Evolutionary conservation across 1,140 invertebrate species (phyloP).

Genomic region (Tetramorium parvispinum): DNA sequence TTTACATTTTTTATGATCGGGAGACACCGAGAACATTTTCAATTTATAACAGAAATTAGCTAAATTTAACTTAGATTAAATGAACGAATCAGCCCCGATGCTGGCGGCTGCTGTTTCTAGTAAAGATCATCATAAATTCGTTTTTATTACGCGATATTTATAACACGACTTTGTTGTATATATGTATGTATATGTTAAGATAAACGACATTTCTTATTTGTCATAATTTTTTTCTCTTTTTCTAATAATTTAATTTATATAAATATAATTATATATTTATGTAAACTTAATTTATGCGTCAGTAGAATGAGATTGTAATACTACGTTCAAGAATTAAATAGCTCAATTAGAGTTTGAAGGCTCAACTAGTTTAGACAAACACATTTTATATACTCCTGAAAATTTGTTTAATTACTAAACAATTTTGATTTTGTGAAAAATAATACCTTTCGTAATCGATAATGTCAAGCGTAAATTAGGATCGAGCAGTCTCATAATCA

Average conservation of each 20-base stretch:
- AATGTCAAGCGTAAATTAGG: not conserved
- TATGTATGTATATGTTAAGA: not conserved
- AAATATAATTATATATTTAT: not conserved
- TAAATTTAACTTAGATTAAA: slow-evolving; percentile 34
- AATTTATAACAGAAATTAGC: slow-evolving; percentile 17
- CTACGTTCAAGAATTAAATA: not conserved
- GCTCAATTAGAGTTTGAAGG: not conserved
- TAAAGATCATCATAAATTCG: not conserved
- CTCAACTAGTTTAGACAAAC: not conserved
- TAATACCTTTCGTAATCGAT: slow-evolving; percentile 3
- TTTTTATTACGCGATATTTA: slow-evolving; percentile 1
- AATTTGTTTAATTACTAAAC: not conserved
- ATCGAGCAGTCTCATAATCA: not conserved
- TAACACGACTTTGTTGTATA: not conserved
- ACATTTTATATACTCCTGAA: not conserved
- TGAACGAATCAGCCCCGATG: not conserved
- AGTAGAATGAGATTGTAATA: not conserved
- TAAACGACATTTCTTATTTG: not conserved
- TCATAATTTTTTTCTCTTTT: not conserved
- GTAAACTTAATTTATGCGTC: not conserved
- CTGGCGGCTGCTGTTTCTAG: not conserved
- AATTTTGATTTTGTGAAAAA: not conserved
- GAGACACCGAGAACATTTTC: not conserved
- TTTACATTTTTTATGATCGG: not conserved
- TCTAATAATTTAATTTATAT: not conserved